These are phyloP conservation scores for Trogon surrucura DNA, from an alignment of 2,113 vertebrate genomes.

Conservation along the genomic window DNA sequence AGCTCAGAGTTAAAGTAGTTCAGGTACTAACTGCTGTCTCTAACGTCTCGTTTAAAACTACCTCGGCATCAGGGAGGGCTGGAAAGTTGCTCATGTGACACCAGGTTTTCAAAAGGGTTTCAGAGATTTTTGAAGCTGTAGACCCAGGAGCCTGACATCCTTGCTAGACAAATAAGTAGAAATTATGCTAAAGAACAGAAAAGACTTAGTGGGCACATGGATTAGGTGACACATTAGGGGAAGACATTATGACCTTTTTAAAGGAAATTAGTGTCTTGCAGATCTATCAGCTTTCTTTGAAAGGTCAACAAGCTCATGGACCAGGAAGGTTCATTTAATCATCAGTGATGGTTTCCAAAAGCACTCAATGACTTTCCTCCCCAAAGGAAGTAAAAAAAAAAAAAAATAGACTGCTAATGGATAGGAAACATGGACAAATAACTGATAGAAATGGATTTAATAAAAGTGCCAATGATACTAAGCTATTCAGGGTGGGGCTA, in stretches of 20 bases:
- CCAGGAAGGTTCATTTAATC: background rate
- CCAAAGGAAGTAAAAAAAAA: background rate
- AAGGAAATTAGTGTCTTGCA: background rate
- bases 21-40: background rate
- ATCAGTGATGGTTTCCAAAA: background rate
- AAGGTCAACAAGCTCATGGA: background rate
- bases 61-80: rapidly evolving
- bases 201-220: background rate
- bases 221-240: background rate
- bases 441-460: background rate
- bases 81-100: background rate
- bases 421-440: background rate
- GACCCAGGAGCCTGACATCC: rapidly evolving
- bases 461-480: background rate
- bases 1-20: background rate
- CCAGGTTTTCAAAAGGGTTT: background rate
- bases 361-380: background rate
- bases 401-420: background rate
- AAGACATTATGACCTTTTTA: background rate
- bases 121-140: background rate
- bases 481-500: background rate
- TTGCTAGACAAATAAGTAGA: background rate
- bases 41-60: background rate
- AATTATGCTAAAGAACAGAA: background rate
- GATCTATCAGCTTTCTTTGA: background rate